Evolutionary conservation across 2,888 invertebrate species (phyloP).

Genomic region (Coremacera marginata): DNA sequence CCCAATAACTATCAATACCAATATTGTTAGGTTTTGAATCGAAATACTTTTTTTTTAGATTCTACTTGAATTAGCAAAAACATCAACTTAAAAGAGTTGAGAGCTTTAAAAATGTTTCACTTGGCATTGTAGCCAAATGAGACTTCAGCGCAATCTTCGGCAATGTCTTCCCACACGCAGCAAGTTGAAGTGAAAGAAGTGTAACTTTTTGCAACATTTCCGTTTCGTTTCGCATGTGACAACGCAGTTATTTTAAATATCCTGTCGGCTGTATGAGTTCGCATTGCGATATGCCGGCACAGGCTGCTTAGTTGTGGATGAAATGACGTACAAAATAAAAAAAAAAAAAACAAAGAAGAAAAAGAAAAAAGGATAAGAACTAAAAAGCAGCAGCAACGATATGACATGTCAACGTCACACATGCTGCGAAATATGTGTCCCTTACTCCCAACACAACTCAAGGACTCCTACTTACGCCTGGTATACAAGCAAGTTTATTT

Average conservation of each 20-base stretch:
- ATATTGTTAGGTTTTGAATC: no score
- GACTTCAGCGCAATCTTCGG: conserved; percentile 17
- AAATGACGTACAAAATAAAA: not conserved
- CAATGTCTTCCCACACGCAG: no score
- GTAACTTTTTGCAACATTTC: conserved; percentile 26
- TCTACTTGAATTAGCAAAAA: no score
- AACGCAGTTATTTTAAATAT: conserved; percentile 35
- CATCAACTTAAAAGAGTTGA: no score
- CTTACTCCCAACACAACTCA: conserved; percentile 10
- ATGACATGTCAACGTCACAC: conserved; percentile 33
- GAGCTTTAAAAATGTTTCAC: no score
- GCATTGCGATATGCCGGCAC: conserved; percentile 19
- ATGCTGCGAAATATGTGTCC: conserved; percentile 34
- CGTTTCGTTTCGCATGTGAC: conserved; percentile 24
- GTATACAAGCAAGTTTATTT: no score
- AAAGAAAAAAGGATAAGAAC: not conserved
- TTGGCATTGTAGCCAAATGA: not conserved
- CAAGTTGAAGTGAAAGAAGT: not conserved
- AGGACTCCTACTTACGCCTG: no score
- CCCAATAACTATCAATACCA: no score
- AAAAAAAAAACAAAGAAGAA: not conserved
- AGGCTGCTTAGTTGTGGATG: conserved; percentile 20
- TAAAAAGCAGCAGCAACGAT: not conserved
- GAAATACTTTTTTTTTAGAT: no score
- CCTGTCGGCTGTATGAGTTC: conserved; percentile 18